phyloP scores from a whole-genome alignment of 2,888 invertebrate genomes.

The Theretra japonica region DNA sequence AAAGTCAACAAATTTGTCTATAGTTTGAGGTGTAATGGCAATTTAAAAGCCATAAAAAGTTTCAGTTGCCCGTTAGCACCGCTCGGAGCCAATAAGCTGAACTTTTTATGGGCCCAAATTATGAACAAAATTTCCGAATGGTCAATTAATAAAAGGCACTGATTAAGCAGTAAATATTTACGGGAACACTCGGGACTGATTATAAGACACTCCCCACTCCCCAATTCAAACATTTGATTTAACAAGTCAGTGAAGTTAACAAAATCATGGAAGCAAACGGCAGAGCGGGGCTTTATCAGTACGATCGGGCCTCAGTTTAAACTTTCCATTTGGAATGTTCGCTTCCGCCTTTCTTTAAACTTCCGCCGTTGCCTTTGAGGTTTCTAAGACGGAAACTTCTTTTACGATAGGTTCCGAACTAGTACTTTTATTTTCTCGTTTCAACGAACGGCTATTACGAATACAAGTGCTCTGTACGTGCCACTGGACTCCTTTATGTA shows the following conservation, averaged over 20 bases:
- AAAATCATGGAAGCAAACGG: conserved; percentile 61
- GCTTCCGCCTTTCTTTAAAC: conserved; percentile 70
- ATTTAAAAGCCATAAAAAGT: conserved; percentile 20
- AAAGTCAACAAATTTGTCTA: not conserved
- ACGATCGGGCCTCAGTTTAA: conserved; percentile 61
- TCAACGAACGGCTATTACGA: conserved; percentile 46
- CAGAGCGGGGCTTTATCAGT: conserved; percentile 60
- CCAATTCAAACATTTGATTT: conserved; percentile 42
- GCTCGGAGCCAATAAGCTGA: conserved; percentile 11
- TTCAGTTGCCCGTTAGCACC: not conserved
- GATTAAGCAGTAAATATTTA: conserved; percentile 29
- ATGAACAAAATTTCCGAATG: conserved; percentile 8
- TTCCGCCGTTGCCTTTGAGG: conserved; percentile 73
- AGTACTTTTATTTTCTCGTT: conserved; percentile 59
- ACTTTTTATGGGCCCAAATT: conserved; percentile 18
- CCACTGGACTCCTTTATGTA: conserved; percentile 21
- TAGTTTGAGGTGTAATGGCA: conserved; percentile 12
- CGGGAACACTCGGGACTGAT: conserved; percentile 38
- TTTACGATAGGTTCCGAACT: conserved; percentile 58
- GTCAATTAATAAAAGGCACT: conserved; percentile 17
- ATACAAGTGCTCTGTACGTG: conserved; percentile 35
- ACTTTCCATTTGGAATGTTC: conserved; percentile 70
- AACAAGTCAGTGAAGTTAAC: conserved; percentile 52
- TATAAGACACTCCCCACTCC: conserved; percentile 31
- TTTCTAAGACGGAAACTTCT: conserved; percentile 69